Evolutionary conservation across 2,113 vertebrate genomes (phyloP), one percentile per base, ranked within the genome.

Genomic region (Brachypteracias leptosomus): DNA sequence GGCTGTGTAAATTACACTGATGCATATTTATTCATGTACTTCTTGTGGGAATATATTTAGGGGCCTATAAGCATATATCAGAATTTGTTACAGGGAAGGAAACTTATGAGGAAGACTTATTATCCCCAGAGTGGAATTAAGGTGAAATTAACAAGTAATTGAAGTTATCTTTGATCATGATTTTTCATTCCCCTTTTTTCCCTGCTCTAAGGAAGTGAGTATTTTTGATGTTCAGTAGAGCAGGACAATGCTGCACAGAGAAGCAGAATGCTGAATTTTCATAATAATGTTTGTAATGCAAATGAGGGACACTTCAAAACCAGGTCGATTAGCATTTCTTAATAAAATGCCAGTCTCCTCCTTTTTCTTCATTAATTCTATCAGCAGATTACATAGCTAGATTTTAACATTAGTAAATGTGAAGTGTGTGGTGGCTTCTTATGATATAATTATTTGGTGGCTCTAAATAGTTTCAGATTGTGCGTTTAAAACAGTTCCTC

Each of bases 241-340:
- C 95, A 97, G 89, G 89, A 97, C 96, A 98, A 96, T 97, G 95
- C 92, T 97, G 95, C 96, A 85, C 92, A 88, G 91, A 97, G 92
- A 96, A 96, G 88, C 96, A 88, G 92, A 98, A 95, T 97, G 96
- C 97, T 98, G 97, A 97, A 98, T 98, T 97, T 96, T 97, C 96
- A 98, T 98, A 98, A 97, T 94, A 97, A 98, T 98, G 98, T 98
- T 99, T 99, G 98, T 98, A 98, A 99, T 99, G 99, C 98, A 99
- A 98, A 99, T 99, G 97, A 98, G 96, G 94, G 90, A 92, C 77
- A 97, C 98, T 98, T 99, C 98, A 99, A 98, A 99, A 98, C 86
- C 97, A 91, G 93, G 66, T 94, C 98, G 97, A 98, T 99, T 99
- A 98, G 97, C 98, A 98, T 99, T 99, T 98, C 98, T 98, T 98